These are phyloP conservation scores for Notocelia uddmanniana DNA, from an alignment of 2,888 invertebrate genomes.

Conservation along the genomic window DNA sequence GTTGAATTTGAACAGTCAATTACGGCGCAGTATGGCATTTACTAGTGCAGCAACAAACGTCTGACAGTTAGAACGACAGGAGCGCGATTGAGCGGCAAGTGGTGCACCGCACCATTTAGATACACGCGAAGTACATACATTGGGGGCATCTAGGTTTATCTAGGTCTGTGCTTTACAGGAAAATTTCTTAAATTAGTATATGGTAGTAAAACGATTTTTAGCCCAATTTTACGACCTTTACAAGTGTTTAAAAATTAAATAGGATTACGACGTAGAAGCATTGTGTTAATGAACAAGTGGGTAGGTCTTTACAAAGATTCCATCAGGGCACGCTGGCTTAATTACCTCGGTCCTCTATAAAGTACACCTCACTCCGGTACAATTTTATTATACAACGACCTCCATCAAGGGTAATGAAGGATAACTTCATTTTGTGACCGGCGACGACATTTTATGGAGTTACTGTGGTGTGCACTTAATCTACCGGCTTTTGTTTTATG, in stretches of 20 bases:
- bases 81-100: too few relatives aligned
- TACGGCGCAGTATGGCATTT: too few relatives aligned
- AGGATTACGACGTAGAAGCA: slow-evolving; percentile 33
- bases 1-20: too few relatives aligned
- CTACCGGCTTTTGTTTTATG: slow-evolving; percentile 37
- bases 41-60: too few relatives aligned
- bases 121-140: too few relatives aligned
- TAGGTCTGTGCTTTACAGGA: too few relatives aligned
- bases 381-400: slow-evolving; percentile 68
- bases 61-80: too few relatives aligned
- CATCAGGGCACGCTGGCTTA: slow-evolving; percentile 48
- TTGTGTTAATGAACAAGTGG: slow-evolving; percentile 47
- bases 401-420: slow-evolving; percentile 68
- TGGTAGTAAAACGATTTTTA: slow-evolving; percentile 1
- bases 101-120: too few relatives aligned
- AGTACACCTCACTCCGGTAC: slow-evolving; percentile 53
- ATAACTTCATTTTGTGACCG: slow-evolving; percentile 61
- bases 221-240: slow-evolving; percentile 3
- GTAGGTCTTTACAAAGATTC: slow-evolving; percentile 42
- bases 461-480: slow-evolving; percentile 42
- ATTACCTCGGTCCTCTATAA: slow-evolving; percentile 56
- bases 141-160: too few relatives aligned
- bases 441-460: slow-evolving; percentile 51
- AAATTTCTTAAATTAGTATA: not conserved
- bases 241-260: slow-evolving; percentile 26